These are phyloP conservation scores for Columba guinea DNA, from an alignment of 2,797 vertebrate genomes.

Conservation along the genomic window DNA sequence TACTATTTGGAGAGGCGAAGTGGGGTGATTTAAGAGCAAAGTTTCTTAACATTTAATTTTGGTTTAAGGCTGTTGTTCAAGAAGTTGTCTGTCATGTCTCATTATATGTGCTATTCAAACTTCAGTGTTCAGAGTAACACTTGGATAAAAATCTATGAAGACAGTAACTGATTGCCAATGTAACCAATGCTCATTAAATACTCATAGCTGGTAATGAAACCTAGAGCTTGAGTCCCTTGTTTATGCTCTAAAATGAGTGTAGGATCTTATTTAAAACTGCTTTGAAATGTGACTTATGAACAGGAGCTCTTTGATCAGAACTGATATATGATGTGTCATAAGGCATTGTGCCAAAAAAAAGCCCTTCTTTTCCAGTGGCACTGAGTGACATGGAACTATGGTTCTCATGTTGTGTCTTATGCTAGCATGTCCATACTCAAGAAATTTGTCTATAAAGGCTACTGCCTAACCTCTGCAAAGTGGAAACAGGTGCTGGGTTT, in stretches of 20 bases:
- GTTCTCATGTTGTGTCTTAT: not conserved
- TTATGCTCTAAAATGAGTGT: not conserved
- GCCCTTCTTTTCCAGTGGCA: not conserved
- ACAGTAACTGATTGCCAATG: not conserved
- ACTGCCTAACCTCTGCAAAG: not conserved
- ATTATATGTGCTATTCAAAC: not conserved
- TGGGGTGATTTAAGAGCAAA: not conserved
- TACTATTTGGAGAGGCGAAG: not conserved
- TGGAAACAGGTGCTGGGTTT: not conserved
- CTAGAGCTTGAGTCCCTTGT: slow-evolving; percentile 8
- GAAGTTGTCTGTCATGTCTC: not conserved
- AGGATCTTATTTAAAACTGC: not conserved
- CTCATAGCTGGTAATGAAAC: not conserved
- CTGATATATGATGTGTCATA: not conserved
- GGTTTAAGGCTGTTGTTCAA: not conserved
- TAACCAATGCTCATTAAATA: not conserved
- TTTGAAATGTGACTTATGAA: slow-evolving; percentile 11
- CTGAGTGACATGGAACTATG: not conserved
- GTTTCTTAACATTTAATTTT: not conserved
- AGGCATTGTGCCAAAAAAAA: not conserved
- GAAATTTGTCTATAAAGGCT: not conserved
- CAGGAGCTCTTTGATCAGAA: slow-evolving; percentile 42
- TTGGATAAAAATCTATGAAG: not conserved
- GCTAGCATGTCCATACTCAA: not conserved
- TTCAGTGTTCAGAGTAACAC: not conserved